Conservation (phyloP, 2,113 vertebrate genomes). For the Onychostruthus taczanowskii region DNA sequence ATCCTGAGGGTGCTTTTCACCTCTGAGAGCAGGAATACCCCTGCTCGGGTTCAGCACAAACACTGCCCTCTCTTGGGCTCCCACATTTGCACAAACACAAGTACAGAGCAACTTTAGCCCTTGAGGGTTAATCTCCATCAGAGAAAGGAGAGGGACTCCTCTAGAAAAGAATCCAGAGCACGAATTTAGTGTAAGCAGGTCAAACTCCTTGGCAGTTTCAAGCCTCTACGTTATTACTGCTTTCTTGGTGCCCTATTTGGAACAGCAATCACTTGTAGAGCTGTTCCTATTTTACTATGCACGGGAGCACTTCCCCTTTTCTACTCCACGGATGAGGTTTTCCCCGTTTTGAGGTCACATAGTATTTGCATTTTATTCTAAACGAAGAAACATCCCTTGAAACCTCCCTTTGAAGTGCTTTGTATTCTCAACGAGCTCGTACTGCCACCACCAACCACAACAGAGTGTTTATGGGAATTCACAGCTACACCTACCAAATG, state of each 20-base stretch:
- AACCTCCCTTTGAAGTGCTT: background rate
- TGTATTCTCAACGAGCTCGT: background rate
- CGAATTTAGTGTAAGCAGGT: background rate
- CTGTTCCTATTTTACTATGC: background rate
- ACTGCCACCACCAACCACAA: background rate
- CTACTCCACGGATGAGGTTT: background rate
- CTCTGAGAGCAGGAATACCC: background rate
- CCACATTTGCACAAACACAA: background rate
- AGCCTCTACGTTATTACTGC: background rate
- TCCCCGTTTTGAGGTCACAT: background rate
- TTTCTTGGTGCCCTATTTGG: background rate
- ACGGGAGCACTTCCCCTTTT: background rate
- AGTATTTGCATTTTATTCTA: background rate
- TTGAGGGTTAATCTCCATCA: background rate
- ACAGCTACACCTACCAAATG: background rate
- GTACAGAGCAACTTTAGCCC: background rate
- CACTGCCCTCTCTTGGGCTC: background rate
- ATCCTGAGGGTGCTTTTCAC: background rate
- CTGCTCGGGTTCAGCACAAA: background rate
- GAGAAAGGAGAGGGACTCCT: background rate
- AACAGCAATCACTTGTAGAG: background rate
- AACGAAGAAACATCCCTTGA: background rate
- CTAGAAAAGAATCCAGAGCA: background rate
- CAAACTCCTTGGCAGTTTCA: background rate
- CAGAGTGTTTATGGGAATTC: background rate